These are phyloP conservation scores for Dendrocincla fuliginosa DNA, from an alignment of 2,797 vertebrate genomes.

Conservation along the genomic window DNA sequence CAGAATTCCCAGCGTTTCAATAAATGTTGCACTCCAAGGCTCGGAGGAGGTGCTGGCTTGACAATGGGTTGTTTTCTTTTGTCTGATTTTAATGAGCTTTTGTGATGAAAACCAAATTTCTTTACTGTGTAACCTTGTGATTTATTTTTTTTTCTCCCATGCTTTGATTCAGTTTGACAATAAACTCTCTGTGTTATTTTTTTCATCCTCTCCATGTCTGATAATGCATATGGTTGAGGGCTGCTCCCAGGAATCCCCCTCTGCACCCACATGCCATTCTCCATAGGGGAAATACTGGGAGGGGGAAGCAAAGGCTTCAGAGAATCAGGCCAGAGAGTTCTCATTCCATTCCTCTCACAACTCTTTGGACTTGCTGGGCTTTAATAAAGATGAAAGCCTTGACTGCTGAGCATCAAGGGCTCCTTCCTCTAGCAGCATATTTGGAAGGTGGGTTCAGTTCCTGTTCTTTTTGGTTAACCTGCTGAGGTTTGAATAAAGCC, in stretches of 20 bases:
- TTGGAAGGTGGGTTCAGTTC: background rate
- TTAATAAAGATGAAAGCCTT: background rate
- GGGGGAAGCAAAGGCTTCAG: background rate
- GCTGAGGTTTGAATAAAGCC: background rate
- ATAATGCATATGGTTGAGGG: background rate
- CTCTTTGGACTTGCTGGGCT: background rate
- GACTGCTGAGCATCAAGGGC: background rate
- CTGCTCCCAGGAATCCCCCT: background rate
- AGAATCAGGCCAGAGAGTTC: background rate
- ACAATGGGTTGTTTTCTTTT: background rate
- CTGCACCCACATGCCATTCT: background rate
- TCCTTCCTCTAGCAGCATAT: background rate
- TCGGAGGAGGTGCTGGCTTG: background rate
- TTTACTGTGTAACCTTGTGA: constrained; percentile 1
- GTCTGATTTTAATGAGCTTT: constrained; percentile 8
- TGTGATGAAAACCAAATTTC: constrained; percentile 5
- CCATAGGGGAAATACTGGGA: background rate
- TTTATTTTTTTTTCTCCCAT: background rate
- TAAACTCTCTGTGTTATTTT: constrained; percentile 33
- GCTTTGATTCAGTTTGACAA: constrained; percentile 36
- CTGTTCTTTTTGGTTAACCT: background rate
- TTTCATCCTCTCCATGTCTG: constrained; percentile 39
- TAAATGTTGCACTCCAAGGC: background rate
- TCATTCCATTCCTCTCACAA: background rate
- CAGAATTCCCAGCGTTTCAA: background rate